Conservation (phyloP, 2,113 vertebrate genomes). For the Otus sunia region DNA sequence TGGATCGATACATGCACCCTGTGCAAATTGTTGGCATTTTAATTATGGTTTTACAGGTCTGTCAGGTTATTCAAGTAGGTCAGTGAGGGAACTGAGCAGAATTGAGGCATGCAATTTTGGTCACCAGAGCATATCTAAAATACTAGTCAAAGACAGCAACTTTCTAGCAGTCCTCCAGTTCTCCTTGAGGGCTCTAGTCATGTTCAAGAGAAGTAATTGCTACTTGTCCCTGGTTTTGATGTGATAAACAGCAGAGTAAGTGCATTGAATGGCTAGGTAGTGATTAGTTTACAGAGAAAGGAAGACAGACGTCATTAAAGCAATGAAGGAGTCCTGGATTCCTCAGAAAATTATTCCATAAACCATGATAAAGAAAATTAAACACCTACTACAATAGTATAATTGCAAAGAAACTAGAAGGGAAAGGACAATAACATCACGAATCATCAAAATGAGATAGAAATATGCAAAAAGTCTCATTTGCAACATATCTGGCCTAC, state of each 20-base stretch:
- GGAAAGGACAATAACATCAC: not conserved
- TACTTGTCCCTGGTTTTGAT: not conserved
- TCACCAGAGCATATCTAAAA: not conserved
- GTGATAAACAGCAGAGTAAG: not conserved
- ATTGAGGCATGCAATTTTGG: not conserved
- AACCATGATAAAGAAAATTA: not conserved
- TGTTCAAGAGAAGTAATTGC: not conserved
- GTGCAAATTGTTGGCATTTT: not conserved
- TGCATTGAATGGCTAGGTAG: not conserved
- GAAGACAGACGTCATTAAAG: not conserved
- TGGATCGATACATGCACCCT: not conserved
- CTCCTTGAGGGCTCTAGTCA: not conserved
- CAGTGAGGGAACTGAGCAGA: not conserved
- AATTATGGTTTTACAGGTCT: not conserved
- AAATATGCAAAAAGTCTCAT: not conserved
- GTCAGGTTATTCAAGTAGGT: not conserved
- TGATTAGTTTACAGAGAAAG: not conserved
- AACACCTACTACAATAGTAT: not conserved
- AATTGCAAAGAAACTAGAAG: not conserved
- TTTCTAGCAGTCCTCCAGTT: not conserved
- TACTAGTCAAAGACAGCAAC: not conserved
- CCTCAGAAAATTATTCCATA: not conserved
- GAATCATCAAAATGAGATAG: not conserved
- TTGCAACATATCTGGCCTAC: not conserved
- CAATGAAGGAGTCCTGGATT: not conserved